Percentiles rank a stretch among this genome's conserved stretches.
phyloP scores from a whole-genome alignment of 1,140 invertebrate genomes.

The Bombus fervidus region DNA sequence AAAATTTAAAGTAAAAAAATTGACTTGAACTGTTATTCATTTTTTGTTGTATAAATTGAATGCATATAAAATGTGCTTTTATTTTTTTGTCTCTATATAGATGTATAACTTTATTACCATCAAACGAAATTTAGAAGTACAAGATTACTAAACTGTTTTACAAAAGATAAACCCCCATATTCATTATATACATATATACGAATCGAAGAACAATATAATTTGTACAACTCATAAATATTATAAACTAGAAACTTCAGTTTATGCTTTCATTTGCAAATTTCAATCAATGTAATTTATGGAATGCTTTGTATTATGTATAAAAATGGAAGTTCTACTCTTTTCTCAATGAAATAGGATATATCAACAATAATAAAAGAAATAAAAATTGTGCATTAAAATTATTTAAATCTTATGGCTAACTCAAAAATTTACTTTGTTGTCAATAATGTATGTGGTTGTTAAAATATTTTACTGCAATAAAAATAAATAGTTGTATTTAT shows the following conservation, averaged over 20 bases:
- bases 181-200: slow-evolving; percentile 31
- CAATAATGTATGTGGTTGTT: slow-evolving; percentile 28
- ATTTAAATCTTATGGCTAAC: background rate
- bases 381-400: background rate
- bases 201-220: background rate
- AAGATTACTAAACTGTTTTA: background rate
- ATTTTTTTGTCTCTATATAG: background rate
- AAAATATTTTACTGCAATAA: slow-evolving; percentile 32
- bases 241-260: background rate
- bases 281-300: background rate
- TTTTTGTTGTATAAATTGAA: slow-evolving; percentile 19
- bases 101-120: background rate
- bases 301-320: background rate
- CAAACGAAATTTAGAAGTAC: background rate
- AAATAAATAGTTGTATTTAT: slow-evolving; percentile 42
- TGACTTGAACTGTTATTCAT: slow-evolving; percentile 35
- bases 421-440: slow-evolving; percentile 14
- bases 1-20: slow-evolving; percentile 1
- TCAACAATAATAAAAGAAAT: background rate
- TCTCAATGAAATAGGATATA: background rate
- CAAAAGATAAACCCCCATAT: slow-evolving; percentile 45
- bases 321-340: slow-evolving; percentile 13
- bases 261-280: background rate
- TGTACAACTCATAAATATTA: slow-evolving; percentile 1
- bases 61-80: slow-evolving; percentile 12